Conservation (phyloP, 2,113 vertebrate species). For the Xyliphius kryptos region DNA sequence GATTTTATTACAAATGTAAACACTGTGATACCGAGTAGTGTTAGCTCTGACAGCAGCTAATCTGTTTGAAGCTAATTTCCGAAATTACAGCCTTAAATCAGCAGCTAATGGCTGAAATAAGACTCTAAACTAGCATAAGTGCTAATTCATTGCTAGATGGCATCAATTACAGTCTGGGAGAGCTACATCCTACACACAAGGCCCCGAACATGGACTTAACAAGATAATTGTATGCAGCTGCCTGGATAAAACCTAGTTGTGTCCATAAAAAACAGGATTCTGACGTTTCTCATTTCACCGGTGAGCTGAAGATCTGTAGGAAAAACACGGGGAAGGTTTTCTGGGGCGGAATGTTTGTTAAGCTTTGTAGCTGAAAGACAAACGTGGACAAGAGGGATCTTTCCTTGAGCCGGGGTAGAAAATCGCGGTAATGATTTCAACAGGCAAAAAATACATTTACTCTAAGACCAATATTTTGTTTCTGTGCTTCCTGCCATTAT, state of each 20-base stretch:
- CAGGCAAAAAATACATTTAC: constrained; percentile 18
- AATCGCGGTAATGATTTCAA: constrained; percentile 26
- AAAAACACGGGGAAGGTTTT: constrained; percentile 16
- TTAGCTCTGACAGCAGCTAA: constrained; percentile 3
- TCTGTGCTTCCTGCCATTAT: constrained; percentile 33
- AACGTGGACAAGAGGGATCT: constrained; percentile 4
- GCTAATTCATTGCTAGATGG: constrained; percentile 20
- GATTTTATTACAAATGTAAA: background rate
- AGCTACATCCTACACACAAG: constrained; percentile 9
- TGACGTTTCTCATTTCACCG: constrained; percentile 13
- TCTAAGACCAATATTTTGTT: constrained; percentile 39
- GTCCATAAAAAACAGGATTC: constrained; percentile 16
- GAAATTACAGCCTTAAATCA: constrained; percentile 6
- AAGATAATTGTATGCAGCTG: constrained; percentile 55
- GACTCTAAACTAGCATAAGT: constrained; percentile 17
- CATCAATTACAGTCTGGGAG: constrained; percentile 19
- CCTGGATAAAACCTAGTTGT: constrained; percentile 16
- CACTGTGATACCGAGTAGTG: background rate
- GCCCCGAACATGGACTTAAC: constrained; percentile 14
- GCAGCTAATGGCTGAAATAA: constrained; percentile 10
- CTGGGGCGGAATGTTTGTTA: constrained; percentile 13
- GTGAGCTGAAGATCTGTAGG: constrained; percentile 1
- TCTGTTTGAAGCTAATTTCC: background rate
- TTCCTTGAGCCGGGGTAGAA: constrained; percentile 10
- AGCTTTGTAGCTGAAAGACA: background rate